Evolutionary conservation across 2,797 vertebrate genomes (phyloP).

Genomic region (Anguilla pacifica): DNA sequence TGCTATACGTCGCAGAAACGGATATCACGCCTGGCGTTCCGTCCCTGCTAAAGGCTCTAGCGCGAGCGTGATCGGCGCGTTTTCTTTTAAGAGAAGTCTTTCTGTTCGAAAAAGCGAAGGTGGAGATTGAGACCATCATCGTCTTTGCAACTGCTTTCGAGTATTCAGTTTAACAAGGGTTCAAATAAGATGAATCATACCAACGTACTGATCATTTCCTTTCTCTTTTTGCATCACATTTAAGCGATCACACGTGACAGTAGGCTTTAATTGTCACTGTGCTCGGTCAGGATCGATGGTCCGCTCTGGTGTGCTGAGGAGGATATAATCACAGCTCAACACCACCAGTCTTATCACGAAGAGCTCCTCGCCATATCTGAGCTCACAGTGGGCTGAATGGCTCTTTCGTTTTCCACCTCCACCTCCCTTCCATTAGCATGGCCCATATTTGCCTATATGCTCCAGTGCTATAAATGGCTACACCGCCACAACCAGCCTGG

Average conservation of each 20-base stretch:
- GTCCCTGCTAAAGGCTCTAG: too few relatives aligned
- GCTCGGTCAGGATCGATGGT: not conserved
- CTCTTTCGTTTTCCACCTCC: not conserved
- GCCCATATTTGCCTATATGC: not conserved
- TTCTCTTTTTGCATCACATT: not conserved
- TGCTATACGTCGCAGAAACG: too few relatives aligned
- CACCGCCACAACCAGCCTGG: not conserved
- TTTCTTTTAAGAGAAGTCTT: not conserved
- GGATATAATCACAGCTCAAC: not conserved
- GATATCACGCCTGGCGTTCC: too few relatives aligned
- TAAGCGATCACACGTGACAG: not conserved
- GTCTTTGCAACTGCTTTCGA: not conserved
- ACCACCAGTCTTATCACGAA: not conserved
- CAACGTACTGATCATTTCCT: not conserved
- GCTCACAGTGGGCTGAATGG: not conserved
- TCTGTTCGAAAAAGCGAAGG: too few relatives aligned
- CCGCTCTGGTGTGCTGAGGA: not conserved
- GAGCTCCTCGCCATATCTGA: not conserved
- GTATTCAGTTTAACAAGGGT: not conserved
- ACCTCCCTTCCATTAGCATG: not conserved
- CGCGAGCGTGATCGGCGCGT: too few relatives aligned
- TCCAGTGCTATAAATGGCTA: not conserved
- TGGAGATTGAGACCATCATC: not conserved
- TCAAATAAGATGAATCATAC: not conserved
- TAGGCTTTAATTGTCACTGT: not conserved